Conservation (phyloP, 2,888 invertebrate species). For the Lepidochrysops patricia region DNA sequence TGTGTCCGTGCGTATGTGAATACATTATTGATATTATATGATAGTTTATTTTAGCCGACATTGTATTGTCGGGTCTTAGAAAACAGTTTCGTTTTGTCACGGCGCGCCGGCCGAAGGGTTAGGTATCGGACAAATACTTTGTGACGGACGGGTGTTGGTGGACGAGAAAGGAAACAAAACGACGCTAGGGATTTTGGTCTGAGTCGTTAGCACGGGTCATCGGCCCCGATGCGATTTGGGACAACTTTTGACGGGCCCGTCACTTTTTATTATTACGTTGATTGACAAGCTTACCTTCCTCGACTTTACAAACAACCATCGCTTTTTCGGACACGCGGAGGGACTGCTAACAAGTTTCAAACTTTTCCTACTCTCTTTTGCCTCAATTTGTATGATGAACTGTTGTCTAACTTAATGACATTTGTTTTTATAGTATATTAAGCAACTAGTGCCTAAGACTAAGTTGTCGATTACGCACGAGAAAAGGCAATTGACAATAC, state of each 20-base stretch:
- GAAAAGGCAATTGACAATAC: no score
- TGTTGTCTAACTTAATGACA: not conserved
- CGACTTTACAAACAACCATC: not conserved
- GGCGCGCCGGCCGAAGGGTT: conserved; percentile 35
- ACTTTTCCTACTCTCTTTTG: not conserved
- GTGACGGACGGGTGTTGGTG: conserved; percentile 35
- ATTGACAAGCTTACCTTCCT: conserved; percentile 45
- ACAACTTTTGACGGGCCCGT: conserved; percentile 67
- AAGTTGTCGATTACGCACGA: no score
- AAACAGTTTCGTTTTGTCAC: conserved; percentile 38
- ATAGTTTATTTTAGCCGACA: conserved; percentile 66
- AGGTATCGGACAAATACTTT: conserved; percentile 32
- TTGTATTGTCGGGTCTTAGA: conserved; percentile 45
- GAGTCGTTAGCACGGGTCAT: conserved; percentile 69
- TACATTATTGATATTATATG: conserved; percentile 73
- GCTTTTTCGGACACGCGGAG: conserved; percentile 8
- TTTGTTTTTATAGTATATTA: not conserved
- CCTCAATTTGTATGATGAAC: not conserved
- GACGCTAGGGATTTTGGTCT: conserved; percentile 63
- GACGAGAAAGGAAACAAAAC: conserved; percentile 36
- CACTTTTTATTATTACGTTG: conserved; percentile 59
- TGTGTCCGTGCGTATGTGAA: conserved; percentile 61
- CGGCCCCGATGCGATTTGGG: conserved; percentile 70
- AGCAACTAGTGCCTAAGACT: no score
- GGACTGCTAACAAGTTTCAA: conserved; percentile 8